phyloP scores from a whole-genome alignment of 1,140 invertebrate species.

The Listronotus bonariensis region DNA sequence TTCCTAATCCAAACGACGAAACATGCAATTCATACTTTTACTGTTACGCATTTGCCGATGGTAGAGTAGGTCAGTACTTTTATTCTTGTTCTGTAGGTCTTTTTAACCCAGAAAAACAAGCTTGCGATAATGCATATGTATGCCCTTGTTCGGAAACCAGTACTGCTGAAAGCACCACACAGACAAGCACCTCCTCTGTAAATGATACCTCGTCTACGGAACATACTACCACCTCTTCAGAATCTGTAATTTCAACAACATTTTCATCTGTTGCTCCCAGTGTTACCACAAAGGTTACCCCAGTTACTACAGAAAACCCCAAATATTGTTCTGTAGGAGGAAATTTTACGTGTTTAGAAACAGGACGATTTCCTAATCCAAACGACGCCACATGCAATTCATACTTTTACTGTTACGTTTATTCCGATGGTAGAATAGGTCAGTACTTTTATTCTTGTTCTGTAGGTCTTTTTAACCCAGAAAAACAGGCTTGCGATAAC shows the following conservation, averaged over 20 bases:
- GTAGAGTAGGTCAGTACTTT: not conserved
- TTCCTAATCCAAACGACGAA: not conserved
- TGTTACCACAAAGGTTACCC: not conserved
- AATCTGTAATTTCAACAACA: not conserved
- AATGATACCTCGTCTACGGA: not conserved
- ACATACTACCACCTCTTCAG: not conserved
- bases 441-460: not conserved
- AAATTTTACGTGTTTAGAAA: not conserved
- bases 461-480: not conserved
- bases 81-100: not conserved
- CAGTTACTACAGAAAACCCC: not conserved
- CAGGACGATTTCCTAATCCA: not conserved
- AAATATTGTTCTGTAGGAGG: conserved; percentile 1
- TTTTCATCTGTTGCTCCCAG: not conserved
- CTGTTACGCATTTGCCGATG: not conserved
- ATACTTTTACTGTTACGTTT: not conserved
- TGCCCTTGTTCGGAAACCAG: conserved; percentile 1
- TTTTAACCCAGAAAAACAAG: not conserved
- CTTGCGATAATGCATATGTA: not conserved
- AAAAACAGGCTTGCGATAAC: not conserved
- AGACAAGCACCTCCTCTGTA: not conserved
- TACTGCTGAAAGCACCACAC: not conserved
- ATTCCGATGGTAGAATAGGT: not conserved
- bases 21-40: conserved; percentile 8
- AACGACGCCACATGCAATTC: not conserved